A percentile compares a stretch with the other conserved stretches of the same genome.
These are phyloP conservation scores for Rhorus exstirpatorius DNA, from an alignment of 2,888 invertebrate genomes.

Conservation along the genomic window DNA sequence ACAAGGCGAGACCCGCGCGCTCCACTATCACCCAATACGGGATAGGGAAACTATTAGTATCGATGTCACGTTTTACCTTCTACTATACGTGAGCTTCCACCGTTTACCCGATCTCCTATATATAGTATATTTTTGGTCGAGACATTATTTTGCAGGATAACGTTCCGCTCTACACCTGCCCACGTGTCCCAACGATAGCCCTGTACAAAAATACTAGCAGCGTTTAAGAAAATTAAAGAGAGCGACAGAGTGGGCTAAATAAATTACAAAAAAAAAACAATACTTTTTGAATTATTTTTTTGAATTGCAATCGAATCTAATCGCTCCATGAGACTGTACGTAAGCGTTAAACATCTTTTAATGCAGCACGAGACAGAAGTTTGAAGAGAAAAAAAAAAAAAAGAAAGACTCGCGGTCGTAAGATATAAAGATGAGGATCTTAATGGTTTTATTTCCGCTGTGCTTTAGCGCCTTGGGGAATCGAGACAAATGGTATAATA, in stretches of 20 bases:
- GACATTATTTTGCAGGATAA: conserved; percentile 34
- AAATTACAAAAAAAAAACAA: background rate
- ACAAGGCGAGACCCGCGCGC: conserved; percentile 16
- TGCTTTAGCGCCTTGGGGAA: conserved; percentile 68
- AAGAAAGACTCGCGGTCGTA: background rate
- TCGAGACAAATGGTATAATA: conserved; percentile 74
- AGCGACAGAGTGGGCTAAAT: no score
- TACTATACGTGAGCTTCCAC: conserved; percentile 13
- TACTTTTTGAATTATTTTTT: background rate
- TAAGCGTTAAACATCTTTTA: background rate
- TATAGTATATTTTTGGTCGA: conserved; percentile 34
- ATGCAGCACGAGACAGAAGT: background rate
- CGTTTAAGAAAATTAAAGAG: background rate
- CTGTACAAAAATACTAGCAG: no score
- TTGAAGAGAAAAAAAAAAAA: conserved; percentile 4
- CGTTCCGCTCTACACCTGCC: conserved; percentile 29
- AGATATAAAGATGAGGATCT: conserved; percentile 37
- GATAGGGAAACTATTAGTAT: conserved; percentile 77
- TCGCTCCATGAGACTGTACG: background rate
- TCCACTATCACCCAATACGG: conserved; percentile 50
- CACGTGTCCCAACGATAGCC: no score
- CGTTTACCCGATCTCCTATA: conserved; percentile 19
- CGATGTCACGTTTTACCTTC: conserved; percentile 76
- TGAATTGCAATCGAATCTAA: conserved; percentile 8
- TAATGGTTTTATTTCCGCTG: conserved; percentile 54